Conservation (phyloP, 2,113 vertebrate genomes). For the Chaetops frenatus region DNA sequence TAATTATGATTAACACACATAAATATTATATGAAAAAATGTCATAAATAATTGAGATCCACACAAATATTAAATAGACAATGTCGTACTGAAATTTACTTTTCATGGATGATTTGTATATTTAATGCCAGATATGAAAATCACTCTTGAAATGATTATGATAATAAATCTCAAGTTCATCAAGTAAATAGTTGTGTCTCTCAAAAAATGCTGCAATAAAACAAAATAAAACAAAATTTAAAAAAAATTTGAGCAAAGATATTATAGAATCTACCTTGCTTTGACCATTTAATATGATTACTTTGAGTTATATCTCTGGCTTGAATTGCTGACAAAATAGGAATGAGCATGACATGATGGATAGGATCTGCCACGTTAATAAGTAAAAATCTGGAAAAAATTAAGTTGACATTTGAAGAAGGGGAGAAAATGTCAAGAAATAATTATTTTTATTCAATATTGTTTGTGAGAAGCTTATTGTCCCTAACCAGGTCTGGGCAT, state of each 20-base stretch:
- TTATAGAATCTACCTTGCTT: not conserved
- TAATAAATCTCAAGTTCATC: not conserved
- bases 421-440: slow-evolving; percentile 39
- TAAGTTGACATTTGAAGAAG: slow-evolving; percentile 35
- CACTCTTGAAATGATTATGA: not conserved
- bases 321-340: not conserved
- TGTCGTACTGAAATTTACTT: not conserved
- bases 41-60: not conserved
- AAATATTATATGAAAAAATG: not conserved
- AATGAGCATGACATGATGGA: not conserved
- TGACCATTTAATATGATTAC: not conserved
- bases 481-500: not conserved
- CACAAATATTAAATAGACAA: not conserved
- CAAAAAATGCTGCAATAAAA: not conserved
- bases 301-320: not conserved
- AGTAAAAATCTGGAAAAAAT: slow-evolving; percentile 8
- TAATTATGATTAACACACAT: not conserved
- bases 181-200: not conserved
- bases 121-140: not conserved
- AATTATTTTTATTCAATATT: not conserved
- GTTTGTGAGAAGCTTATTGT: not conserved
- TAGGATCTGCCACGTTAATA: not conserved
- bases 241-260: not conserved
- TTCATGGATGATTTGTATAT: not conserved
- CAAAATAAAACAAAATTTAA: not conserved